Evolutionary conservation across 2,888 invertebrate genomes (phyloP).

Genomic region (Orthosia cruda): DNA sequence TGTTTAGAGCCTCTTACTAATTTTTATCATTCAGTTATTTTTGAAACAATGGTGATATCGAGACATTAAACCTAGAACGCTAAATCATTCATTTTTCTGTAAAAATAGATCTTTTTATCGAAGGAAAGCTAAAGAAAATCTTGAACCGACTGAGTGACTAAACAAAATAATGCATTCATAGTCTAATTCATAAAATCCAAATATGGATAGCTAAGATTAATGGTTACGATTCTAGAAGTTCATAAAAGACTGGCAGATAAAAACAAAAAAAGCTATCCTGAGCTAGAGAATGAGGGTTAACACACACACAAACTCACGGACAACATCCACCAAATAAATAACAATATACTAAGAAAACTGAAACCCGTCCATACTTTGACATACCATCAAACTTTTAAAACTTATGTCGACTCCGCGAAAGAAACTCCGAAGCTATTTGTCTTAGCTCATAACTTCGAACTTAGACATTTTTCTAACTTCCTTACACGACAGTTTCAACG

Average conservation of each 20-base stretch:
- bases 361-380: constrained; percentile 42
- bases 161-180: no score
- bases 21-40: no score
- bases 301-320: background rate
- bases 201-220: background rate
- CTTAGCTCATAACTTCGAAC: constrained; percentile 42
- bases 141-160: background rate
- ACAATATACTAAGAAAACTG: constrained; percentile 31
- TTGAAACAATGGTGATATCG: no score
- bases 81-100: no score
- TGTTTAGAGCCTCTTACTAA: no score
- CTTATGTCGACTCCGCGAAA: constrained; percentile 27
- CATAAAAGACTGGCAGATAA: background rate
- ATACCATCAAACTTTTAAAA: constrained; percentile 48
- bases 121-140: background rate
- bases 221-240: background rate
- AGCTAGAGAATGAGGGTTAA: background rate
- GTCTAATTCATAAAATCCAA: background rate
- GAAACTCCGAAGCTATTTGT: constrained; percentile 51
- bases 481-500: constrained; percentile 42
- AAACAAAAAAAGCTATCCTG: background rate
- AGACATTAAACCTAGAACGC: no score
- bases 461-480: constrained; percentile 46
- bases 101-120: background rate
- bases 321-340: constrained; percentile 40